Conservation (phyloP, 2,113 vertebrate species). For the Notothenia rossii region DNA sequence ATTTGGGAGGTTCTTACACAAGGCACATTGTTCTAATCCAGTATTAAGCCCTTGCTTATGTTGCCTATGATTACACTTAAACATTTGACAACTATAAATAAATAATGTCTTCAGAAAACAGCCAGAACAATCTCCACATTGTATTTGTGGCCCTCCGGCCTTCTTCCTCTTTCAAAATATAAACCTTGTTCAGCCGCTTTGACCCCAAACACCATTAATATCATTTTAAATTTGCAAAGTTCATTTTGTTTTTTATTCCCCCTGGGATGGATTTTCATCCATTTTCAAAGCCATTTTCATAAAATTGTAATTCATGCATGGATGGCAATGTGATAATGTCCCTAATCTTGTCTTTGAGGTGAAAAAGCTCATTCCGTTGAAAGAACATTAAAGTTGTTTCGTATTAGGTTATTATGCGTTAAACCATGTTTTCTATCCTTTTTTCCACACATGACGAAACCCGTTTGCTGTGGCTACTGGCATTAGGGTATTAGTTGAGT, state of each 20-base stretch:
- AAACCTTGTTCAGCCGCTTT: slow-evolving; percentile 2
- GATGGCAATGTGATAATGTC: slow-evolving; percentile 24
- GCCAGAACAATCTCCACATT: background rate
- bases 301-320: slow-evolving; percentile 38
- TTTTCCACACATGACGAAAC: slow-evolving; percentile 24
- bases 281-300: slow-evolving; percentile 27
- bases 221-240: background rate
- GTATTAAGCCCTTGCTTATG: background rate
- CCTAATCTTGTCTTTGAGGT: slow-evolving; percentile 40
- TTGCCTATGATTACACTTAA: background rate
- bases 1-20: background rate
- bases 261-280: background rate
- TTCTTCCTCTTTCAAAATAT: slow-evolving; percentile 2
- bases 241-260: background rate
- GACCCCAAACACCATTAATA: slow-evolving; percentile 4
- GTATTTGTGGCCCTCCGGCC: background rate
- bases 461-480: slow-evolving; percentile 51
- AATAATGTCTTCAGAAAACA: background rate
- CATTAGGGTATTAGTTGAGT: slow-evolving; percentile 44
- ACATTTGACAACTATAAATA: too few relatives aligned
- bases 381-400: background rate
- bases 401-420: slow-evolving; percentile 37
- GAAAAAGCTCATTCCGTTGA: slow-evolving; percentile 35
- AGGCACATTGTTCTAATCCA: too few relatives aligned
- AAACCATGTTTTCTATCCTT: slow-evolving; percentile 43